Evolutionary conservation across 1,140 invertebrate genomes (phyloP).

Genomic region (Zaprionus africanus): DNA sequence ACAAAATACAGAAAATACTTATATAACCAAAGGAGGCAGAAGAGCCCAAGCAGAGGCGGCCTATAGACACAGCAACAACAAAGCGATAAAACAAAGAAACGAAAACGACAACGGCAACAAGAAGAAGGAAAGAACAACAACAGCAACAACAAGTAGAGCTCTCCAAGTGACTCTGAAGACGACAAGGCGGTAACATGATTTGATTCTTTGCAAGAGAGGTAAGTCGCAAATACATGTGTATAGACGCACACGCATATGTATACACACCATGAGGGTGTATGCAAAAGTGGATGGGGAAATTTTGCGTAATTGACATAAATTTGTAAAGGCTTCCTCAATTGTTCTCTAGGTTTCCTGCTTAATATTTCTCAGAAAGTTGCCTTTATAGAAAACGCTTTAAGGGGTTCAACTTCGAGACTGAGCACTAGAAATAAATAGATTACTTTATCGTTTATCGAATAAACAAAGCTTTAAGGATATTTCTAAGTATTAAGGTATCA

Average conservation of each 20-base stretch:
- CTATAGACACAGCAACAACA: constrained; percentile 35
- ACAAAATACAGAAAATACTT: constrained; percentile 40
- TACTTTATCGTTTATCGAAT: too few relatives aligned
- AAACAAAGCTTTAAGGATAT: too few relatives aligned
- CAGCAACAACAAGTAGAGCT: constrained; percentile 6
- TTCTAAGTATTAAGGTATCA: not conserved
- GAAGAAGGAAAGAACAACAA: constrained; percentile 1
- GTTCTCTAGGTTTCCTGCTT: not conserved
- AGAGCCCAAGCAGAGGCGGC: constrained; percentile 23
- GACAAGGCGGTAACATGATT: constrained; percentile 66
- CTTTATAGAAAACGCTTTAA: too few relatives aligned
- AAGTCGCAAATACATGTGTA: constrained; percentile 27
- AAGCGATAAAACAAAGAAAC: constrained; percentile 51
- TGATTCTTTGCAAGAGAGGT: constrained; percentile 64
- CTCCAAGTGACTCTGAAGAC: constrained; percentile 52
- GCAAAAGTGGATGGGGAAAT: not conserved
- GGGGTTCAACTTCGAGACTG: too few relatives aligned
- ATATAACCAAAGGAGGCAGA: constrained; percentile 21
- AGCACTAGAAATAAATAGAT: too few relatives aligned
- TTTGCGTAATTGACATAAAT: constrained; percentile 17
- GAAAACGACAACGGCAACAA: constrained; percentile 17
- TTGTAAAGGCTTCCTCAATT: not conserved
- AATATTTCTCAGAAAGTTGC: too few relatives aligned
- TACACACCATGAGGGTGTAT: not conserved
- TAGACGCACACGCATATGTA: constrained; percentile 7